Evolutionary conservation across 2,888 invertebrate genomes (phyloP).

Genomic region (Megamerina dolium): DNA sequence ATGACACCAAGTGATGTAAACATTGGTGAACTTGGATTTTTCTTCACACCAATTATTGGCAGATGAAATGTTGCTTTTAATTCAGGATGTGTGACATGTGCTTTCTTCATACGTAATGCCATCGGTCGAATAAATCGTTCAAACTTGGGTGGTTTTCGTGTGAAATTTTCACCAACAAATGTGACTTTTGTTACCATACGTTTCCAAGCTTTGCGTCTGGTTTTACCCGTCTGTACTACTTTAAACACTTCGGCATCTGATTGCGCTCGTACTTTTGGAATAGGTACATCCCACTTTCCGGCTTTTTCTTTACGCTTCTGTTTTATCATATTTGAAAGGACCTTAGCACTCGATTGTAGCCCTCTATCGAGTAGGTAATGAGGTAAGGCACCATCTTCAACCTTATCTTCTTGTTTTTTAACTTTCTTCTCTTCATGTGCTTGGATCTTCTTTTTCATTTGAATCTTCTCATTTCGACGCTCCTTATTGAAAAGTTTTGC

Average conservation of each 20-base stretch:
- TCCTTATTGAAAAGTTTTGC: constrained; percentile 97
- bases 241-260: constrained; percentile 96
- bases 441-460: constrained; percentile 97
- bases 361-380: constrained; percentile 97
- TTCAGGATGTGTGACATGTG: constrained; percentile 99
- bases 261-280: constrained; percentile 95
- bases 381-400: constrained; percentile 87
- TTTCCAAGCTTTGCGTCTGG: constrained; percentile 96
- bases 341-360: constrained; percentile 87
- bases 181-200: constrained; percentile 98
- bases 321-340: constrained; percentile 97
- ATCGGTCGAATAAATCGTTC: constrained; percentile 98
- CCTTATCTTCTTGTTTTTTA: constrained; percentile 76
- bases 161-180: constrained; percentile 96
- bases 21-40: constrained; percentile 96
- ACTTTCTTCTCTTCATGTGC: constrained; percentile 94
- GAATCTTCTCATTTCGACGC: constrained; percentile 95
- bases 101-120: constrained; percentile 93
- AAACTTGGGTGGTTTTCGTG: constrained; percentile 98
- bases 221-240: constrained; percentile 85
- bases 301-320: constrained; percentile 99
- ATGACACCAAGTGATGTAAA: constrained; percentile 96
- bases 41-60: constrained; percentile 98
- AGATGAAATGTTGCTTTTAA: constrained; percentile 95
- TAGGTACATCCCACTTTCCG: constrained; percentile 99